These are phyloP conservation scores for Pristionchus exspectatus DNA, from an alignment of 2,888 invertebrate species.

Conservation along the genomic window DNA sequence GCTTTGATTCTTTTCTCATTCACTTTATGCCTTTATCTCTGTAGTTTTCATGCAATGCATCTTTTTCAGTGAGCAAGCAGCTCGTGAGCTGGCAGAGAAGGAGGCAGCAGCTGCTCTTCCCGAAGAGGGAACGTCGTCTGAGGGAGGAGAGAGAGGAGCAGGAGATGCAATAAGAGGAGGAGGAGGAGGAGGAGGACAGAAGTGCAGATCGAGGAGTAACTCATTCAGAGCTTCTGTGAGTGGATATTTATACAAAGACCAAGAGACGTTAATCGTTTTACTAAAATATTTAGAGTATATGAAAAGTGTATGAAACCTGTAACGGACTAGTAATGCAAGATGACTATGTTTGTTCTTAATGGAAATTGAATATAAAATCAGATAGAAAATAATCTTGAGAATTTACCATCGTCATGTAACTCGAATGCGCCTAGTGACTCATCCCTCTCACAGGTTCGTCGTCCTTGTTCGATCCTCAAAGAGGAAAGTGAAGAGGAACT, in stretches of 20 bases:
- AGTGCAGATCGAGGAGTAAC: conserved; percentile 31
- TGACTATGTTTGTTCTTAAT: too few species aligned
- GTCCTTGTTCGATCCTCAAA: conserved; percentile 92
- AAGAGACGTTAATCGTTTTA: background rate
- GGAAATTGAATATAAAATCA: background rate
- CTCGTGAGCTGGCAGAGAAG: conserved; percentile 51
- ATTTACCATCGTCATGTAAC: background rate
- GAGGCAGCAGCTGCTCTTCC: background rate
- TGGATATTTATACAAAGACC: background rate
- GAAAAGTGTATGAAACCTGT: background rate
- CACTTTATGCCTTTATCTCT: too few species aligned
- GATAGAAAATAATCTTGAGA: background rate
- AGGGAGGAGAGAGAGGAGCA: conserved; percentile 39
- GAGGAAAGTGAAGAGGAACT: conserved; percentile 91
- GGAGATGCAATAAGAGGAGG: background rate
- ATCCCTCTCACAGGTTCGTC: conserved; percentile 49
- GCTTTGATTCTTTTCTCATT: too few species aligned
- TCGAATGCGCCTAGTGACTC: background rate
- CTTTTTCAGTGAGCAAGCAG: conserved; percentile 35
- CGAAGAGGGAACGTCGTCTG: conserved; percentile 19
- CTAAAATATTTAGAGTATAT: background rate
- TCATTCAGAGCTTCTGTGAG: conserved; percentile 2
- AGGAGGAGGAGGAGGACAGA: conserved; percentile 1
- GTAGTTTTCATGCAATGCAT: background rate
- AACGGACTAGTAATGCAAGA: too few species aligned